Evolutionary conservation across 2,113 vertebrate genomes (phyloP), one percentile per base, ranked within the genome.

Genomic region (Excalfactoria chinensis): DNA sequence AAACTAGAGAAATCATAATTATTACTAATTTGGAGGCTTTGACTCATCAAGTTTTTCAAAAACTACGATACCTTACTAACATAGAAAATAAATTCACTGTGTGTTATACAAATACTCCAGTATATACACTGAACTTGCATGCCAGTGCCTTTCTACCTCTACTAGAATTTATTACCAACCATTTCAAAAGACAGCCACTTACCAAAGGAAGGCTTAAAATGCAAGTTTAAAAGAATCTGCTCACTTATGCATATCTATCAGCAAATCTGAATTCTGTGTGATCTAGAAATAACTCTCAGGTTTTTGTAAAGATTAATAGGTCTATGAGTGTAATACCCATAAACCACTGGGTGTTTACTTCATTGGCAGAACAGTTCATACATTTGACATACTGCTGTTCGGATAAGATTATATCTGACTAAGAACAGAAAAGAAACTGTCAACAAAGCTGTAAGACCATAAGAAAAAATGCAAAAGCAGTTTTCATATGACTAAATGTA

Each of bases 361-460:
- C 86, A 90, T 25, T 88, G 79, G 89, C 89, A 93, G 43, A 93
- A 71, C 34, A 59, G 43, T 77, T 94, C 55, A 94, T 40, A 68
- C 21, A 67, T 95, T 41, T 92, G 71, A 91, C 51, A 91, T 59
- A 83, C n/a, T 74, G 75, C 75, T 86, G 62, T n/a, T 93, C 89
- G 86, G 95, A 89, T 53, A 93, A 93, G 87, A 86, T 68, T 90
- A 77, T 72, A 85, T 58, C 58, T 66, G 93, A 49, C 60, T 13
- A 74, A 76, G 64, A 56, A 92, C 43, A 88, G 89, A 91, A 76
- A 85, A 89, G 55, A 89, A 95, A 85, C 60, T 88, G 85, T 80
- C 93, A 94, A 90, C 94, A 89, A 18, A 68, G 63, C 83, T 78
- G 62, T 64, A 86, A 84, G 62, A 55, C 51, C 84, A n/a, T n/a